phyloP scores from a whole-genome alignment of 2,113 vertebrate genomes.

The Takifugu flavidus region DNA sequence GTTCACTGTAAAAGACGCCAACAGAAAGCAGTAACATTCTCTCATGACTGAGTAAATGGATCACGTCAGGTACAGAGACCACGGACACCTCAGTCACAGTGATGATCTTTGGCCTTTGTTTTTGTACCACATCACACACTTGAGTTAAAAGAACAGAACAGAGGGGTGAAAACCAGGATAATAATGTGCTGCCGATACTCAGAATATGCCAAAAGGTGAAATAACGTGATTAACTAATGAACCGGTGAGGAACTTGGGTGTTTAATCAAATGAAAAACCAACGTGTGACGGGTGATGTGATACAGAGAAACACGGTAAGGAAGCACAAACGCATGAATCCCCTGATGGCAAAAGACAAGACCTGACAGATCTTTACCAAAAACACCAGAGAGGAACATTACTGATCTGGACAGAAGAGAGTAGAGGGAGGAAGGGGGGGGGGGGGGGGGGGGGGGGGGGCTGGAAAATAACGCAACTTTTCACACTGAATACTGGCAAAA shows the following conservation, averaged over 20 bases:
- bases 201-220: constrained; percentile 39
- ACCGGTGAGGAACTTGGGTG: constrained; percentile 60
- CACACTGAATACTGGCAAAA: constrained; percentile 72
- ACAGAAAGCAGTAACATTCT: constrained; percentile 34
- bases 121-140: constrained; percentile 10
- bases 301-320: constrained; percentile 20
- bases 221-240: constrained; percentile 42
- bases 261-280: constrained; percentile 54
- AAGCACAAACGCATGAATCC: constrained; percentile 13
- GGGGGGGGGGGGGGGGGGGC: constrained; percentile 33
- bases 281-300: constrained; percentile 45
- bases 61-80: constrained; percentile 8
- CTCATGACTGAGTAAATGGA: constrained; percentile 14
- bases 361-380: constrained; percentile 44
- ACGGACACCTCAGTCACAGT: constrained; percentile 21
- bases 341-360: constrained; percentile 31
- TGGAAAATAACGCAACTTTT: constrained; percentile 39
- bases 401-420: constrained; percentile 26
- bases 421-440: constrained; percentile 1
- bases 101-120: constrained; percentile 50
- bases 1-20: constrained; percentile 39
- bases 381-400: constrained; percentile 39
- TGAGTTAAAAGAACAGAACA: constrained; percentile 41
- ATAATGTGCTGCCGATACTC: constrained; percentile 35
- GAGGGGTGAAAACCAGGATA: constrained; percentile 34